These are phyloP conservation scores for Triplophysa rosa DNA, from an alignment of 2,113 vertebrate species.

Conservation along the genomic window DNA sequence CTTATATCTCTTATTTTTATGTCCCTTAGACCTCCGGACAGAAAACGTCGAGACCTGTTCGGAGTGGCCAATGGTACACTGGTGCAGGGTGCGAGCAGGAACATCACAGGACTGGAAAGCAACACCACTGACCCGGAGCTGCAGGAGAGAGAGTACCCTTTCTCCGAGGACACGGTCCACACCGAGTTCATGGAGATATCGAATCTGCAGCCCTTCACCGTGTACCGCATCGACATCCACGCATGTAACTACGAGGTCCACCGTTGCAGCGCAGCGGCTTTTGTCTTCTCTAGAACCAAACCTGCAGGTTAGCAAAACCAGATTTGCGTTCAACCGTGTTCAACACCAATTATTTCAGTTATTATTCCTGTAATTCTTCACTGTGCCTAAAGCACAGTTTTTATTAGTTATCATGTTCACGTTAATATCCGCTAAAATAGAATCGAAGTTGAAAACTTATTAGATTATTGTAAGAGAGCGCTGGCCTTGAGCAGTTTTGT, in stretches of 20 bases:
- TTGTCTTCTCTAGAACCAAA: constrained; percentile 94
- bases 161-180: constrained; percentile 81
- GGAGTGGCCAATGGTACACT: constrained; percentile 81
- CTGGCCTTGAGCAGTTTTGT: constrained; percentile 16
- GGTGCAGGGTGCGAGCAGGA: constrained; percentile 65
- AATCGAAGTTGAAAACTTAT: constrained; percentile 1
- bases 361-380: neutral
- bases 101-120: constrained; percentile 65
- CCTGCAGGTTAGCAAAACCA: constrained; percentile 82
- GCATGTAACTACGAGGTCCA: constrained; percentile 93
- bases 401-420: neutral
- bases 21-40: constrained; percentile 76
- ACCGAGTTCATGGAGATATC: constrained; percentile 85
- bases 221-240: constrained; percentile 96
- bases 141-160: constrained; percentile 80
- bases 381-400: constrained; percentile 2
- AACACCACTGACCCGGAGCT: constrained; percentile 81
- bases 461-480: constrained; percentile 1
- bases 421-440: constrained; percentile 1
- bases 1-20: neutral
- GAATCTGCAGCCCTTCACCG: constrained; percentile 86
- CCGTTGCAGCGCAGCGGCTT: constrained; percentile 90
- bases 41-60: constrained; percentile 84
- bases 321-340: neutral
- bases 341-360: neutral